These are phyloP conservation scores for Syrista parreyssii DNA, from an alignment of 2,888 invertebrate species.

Conservation along the genomic window DNA sequence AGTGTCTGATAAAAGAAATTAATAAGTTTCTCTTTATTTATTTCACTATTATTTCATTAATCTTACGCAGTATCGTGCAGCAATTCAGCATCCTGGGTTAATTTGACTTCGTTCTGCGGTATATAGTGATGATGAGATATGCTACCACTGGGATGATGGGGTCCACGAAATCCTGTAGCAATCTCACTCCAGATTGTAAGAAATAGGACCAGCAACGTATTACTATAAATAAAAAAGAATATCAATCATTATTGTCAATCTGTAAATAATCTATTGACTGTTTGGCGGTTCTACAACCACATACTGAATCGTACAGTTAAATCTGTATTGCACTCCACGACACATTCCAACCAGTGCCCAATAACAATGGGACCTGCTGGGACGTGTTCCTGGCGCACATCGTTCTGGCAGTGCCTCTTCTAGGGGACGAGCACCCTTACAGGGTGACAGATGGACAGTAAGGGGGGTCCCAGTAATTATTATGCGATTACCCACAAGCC, in stretches of 20 bases:
- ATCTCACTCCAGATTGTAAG: slow-evolving; percentile 36
- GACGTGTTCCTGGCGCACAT: slow-evolving; percentile 48
- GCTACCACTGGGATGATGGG: slow-evolving; percentile 73
- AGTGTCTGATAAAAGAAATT: slow-evolving; percentile 72
- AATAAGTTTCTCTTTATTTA: neutral
- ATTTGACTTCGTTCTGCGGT: slow-evolving; percentile 70
- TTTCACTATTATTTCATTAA: neutral
- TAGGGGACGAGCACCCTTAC: slow-evolving; percentile 45
- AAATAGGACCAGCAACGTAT: slow-evolving; percentile 38
- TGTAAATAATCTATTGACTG: too few species aligned
- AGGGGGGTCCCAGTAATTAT: slow-evolving; percentile 64
- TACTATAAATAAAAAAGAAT: neutral
- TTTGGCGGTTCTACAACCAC: neutral
- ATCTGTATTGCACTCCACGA: slow-evolving; percentile 1
- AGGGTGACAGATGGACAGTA: slow-evolving; percentile 61
- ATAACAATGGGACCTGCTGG: slow-evolving; percentile 62
- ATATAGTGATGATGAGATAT: slow-evolving; percentile 71
- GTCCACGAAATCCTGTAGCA: slow-evolving; percentile 68
- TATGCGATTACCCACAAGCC: slow-evolving; percentile 66
- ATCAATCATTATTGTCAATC: too few species aligned
- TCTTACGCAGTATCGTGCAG: slow-evolving; percentile 81
- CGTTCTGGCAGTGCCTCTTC: slow-evolving; percentile 40
- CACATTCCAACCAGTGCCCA: slow-evolving; percentile 9
- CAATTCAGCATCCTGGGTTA: slow-evolving; percentile 78
- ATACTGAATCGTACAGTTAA: neutral